Conservation (phyloP, 2,888 invertebrate genomes). For the Drosophila mulleri region DNA sequence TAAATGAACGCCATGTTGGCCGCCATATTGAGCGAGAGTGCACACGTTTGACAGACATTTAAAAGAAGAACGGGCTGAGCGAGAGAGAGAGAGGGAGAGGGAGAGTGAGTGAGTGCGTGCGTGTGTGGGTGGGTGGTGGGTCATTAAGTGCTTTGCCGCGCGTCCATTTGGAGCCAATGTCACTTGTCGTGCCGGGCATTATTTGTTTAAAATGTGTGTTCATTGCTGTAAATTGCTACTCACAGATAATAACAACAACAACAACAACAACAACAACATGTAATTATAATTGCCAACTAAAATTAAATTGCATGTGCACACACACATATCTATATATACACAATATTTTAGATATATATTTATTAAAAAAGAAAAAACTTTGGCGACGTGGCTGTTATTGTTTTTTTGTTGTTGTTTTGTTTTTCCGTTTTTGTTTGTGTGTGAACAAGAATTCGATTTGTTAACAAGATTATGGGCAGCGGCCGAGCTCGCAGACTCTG, state of each 20-base stretch:
- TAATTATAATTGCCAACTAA: conserved; percentile 59
- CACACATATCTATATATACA: conserved; percentile 9
- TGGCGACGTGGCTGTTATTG: conserved; percentile 36
- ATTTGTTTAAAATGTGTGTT: conserved; percentile 77
- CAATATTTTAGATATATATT: conserved; percentile 13
- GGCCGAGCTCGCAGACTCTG: conserved; percentile 21
- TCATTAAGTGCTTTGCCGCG: conserved; percentile 32
- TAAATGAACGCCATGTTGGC: conserved; percentile 81
- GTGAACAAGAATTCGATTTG: conserved; percentile 85
- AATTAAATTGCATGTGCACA: conserved; percentile 71
- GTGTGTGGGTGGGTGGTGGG: conserved; percentile 15
- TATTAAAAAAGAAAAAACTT: conserved; percentile 35
- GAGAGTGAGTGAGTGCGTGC: background rate
- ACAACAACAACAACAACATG: conserved; percentile 33
- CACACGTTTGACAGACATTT: conserved; percentile 67
- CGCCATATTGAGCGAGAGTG: conserved; percentile 75
- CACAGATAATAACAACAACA: conserved; percentile 59
- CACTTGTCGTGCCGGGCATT: conserved; percentile 72
- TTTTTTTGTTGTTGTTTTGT: conserved; percentile 47
- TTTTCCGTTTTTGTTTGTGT: conserved; percentile 46
- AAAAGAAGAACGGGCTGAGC: conserved; percentile 56
- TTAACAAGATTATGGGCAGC: conserved; percentile 84
- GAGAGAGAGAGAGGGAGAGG: background rate
- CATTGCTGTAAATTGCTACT: conserved; percentile 76
- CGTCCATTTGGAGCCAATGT: conserved; percentile 63